phyloP scores from a whole-genome alignment of 2,888 invertebrate genomes.

The Drosophila emarginata region DNA sequence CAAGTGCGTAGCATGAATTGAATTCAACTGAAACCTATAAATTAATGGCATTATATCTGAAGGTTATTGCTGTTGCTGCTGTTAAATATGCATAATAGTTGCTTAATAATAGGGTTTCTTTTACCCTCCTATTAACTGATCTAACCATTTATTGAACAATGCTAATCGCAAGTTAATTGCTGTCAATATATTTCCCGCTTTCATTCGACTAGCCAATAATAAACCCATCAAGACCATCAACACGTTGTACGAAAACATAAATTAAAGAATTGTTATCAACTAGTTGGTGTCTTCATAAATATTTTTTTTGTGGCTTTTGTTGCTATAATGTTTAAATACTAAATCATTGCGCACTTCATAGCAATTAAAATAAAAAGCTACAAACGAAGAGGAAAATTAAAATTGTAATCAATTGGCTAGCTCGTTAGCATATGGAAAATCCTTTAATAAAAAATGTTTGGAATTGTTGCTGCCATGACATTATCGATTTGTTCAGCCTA shows the following conservation, averaged over 20 bases:
- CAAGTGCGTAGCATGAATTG: constrained; percentile 67
- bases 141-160: constrained; percentile 34
- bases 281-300: constrained; percentile 30
- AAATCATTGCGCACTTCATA: constrained; percentile 72
- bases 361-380: constrained; percentile 64
- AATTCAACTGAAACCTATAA: constrained; percentile 30
- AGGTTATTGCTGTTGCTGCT: constrained; percentile 38
- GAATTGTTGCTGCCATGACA: constrained; percentile 45
- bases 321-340: constrained; percentile 52
- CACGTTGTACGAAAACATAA: constrained; percentile 37
- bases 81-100: background rate
- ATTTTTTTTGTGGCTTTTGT: constrained; percentile 32
- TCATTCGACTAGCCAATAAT: constrained; percentile 30
- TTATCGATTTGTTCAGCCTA: constrained; percentile 50
- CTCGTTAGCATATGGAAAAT: constrained; percentile 58
- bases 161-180: constrained; percentile 52
- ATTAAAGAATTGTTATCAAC: constrained; percentile 69
- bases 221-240: constrained; percentile 30
- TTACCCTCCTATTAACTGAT: background rate
- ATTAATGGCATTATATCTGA: constrained; percentile 63
- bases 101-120: constrained; percentile 37
- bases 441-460: constrained; percentile 56
- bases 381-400: constrained; percentile 27
- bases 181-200: constrained; percentile 62
- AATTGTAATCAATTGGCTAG: constrained; percentile 31